Base-by-base conservation (phyloP, 92 coral and sea anemone species). In the Meandrina meandrites region DNA sequence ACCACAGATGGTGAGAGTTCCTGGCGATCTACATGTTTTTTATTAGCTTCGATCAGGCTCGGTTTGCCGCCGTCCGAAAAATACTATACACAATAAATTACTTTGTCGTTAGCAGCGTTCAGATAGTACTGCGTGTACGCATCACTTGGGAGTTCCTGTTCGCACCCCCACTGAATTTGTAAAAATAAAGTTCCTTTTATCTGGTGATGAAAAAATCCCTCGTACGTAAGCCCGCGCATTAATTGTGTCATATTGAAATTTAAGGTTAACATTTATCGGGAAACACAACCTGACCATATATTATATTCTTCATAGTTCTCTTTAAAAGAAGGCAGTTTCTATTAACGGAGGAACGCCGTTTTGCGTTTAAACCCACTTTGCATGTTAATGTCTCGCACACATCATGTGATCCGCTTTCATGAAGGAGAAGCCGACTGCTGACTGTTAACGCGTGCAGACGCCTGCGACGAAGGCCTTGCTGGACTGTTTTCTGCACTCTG, bases 401-500 rank as follows among this genome's bases (percentile, higher is more conserved):
- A 68, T 28, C 45, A 47, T 50, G 76, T 19, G 13, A 32, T 17
- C 68, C n/a, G n/a, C n/a, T 28, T 48, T 85, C 77, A 85, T 48
- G 77, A 85, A 2, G 77, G 88, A 47, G 88, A 51, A 22, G 88
- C 62, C 3, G 88, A 85, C 68, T 85, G 88, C 77, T 85, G 88
- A 77, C 68, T 45, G 72, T 75, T 64, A 31, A 78, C 62, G 36
- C 76, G 88, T 53, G 77, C 68, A 58, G 87, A 74, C 36, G 79
- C 77, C 19, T 83, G 86, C 1, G 90, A 58, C 24, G 80, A 79
- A 16, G 91, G 42, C 75, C 86, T 85, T 0, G 80, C 81, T 7
- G 92, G 92, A 68, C 92, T 89, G 57, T 84, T 75, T 45, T 89
- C 84, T 17, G 88, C 87, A 78, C 88, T 87, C 62, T 81, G 89